Evolutionary conservation across 2,888 invertebrate genomes (phyloP).

Genomic region (Eilema caniola): DNA sequence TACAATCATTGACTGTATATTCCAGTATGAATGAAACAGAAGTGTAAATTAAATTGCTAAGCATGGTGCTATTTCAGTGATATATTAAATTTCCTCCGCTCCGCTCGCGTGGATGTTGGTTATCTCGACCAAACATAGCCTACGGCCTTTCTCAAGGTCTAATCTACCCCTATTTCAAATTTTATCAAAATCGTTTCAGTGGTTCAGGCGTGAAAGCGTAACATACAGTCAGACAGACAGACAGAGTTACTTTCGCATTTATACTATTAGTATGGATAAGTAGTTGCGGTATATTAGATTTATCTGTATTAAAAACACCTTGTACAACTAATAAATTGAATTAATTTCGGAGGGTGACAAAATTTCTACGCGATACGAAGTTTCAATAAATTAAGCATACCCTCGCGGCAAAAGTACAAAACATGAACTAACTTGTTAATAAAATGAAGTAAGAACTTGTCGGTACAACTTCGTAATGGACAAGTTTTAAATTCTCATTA

Average conservation of each 20-base stretch:
- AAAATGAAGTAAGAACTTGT: constrained; percentile 50
- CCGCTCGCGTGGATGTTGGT: too few relatives aligned
- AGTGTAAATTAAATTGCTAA: too few relatives aligned
- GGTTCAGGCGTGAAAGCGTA: too few relatives aligned
- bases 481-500: constrained; percentile 57
- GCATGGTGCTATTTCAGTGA: neutral
- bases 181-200: too few relatives aligned
- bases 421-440: constrained; percentile 53
- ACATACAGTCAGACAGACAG: too few relatives aligned
- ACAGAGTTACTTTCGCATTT: too few relatives aligned
- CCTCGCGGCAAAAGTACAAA: constrained; percentile 33
- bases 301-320: neutral
- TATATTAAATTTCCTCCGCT: neutral
- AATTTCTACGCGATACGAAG: constrained; percentile 24
- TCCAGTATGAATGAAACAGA: too few relatives aligned
- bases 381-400: constrained; percentile 29
- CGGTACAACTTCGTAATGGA: constrained; percentile 57
- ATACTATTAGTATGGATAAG: too few relatives aligned
- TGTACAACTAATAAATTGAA: constrained; percentile 18
- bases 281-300: neutral
- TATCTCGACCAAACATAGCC: too few relatives aligned
- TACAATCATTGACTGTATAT: too few relatives aligned
- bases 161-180: too few relatives aligned
- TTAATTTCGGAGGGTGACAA: constrained; percentile 27
- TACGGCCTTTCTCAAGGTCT: too few relatives aligned